phyloP scores from a whole-genome alignment of 2,888 invertebrate species.

The Graphium colonna region DNA sequence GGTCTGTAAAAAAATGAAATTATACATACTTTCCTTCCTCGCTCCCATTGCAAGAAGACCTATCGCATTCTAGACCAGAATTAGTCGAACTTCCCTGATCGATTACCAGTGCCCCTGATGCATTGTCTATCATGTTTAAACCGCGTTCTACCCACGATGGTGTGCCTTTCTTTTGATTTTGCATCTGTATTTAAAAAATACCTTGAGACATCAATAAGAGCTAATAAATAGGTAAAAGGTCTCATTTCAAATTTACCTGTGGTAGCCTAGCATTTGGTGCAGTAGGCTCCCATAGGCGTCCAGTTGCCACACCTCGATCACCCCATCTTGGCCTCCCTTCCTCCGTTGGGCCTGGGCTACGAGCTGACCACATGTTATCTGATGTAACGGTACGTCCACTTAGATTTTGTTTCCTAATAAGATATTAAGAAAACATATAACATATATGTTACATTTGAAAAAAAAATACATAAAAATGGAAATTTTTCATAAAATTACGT shows the following conservation, averaged over 20 bases:
- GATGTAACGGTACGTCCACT: conserved; percentile 45
- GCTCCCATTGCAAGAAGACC: conserved; percentile 69
- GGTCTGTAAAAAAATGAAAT: too few species aligned
- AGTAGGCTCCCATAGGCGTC: conserved; percentile 84
- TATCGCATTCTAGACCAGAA: conserved; percentile 67
- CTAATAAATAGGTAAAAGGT: too few species aligned
- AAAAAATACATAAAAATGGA: too few species aligned
- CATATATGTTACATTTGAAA: too few species aligned
- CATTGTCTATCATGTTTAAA: conserved; percentile 73
- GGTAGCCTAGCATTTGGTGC: conserved; percentile 71
- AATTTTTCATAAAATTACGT: too few species aligned
- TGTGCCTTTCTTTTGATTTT: conserved; percentile 72
- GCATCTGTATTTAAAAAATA: conserved; percentile 50
- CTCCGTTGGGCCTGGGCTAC: conserved; percentile 60
- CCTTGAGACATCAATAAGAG: too few species aligned
- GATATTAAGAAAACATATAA: background rate
- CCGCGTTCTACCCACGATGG: conserved; percentile 81
- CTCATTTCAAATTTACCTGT: conserved; percentile 61
- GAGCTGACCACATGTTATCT: conserved; percentile 60
- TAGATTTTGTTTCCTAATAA: conserved; percentile 45
- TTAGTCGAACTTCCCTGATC: conserved; percentile 76
- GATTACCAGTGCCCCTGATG: conserved; percentile 78
- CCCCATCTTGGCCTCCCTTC: conserved; percentile 88
- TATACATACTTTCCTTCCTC: conserved; percentile 65
- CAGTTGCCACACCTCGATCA: conserved; percentile 84